Conservation (phyloP, 2,888 invertebrate genomes). For the Tipula confusa region DNA sequence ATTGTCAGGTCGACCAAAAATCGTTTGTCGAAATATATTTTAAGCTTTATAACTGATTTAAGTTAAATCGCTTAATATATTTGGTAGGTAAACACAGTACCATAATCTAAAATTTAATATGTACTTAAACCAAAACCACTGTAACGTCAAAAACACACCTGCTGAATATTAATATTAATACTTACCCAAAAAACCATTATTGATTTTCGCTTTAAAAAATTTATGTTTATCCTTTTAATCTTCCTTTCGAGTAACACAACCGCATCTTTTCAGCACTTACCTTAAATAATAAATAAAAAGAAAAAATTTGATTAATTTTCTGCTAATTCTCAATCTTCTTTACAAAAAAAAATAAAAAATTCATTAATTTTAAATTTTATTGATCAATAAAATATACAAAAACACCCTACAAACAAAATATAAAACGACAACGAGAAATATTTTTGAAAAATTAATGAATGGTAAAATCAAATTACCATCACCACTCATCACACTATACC, state of each 20-base stretch:
- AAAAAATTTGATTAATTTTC: conserved; percentile 3
- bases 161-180: not conserved
- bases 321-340: not conserved
- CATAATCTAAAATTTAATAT: too few relatives aligned
- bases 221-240: not conserved
- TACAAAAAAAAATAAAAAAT: not conserved
- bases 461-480: conserved; percentile 12
- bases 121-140: too few relatives aligned
- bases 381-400: not conserved
- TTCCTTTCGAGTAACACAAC: not conserved
- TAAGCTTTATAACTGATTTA: too few relatives aligned
- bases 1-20: too few relatives aligned
- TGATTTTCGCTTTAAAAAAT: too few relatives aligned
- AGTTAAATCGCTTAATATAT: too few relatives aligned
- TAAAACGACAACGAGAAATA: not conserved
- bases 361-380: conserved; percentile 25
- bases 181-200: not conserved
- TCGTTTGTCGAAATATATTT: too few relatives aligned
- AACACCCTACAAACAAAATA: not conserved
- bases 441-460: not conserved
- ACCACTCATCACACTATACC: not conserved
- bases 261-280: not conserved
- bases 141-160: not conserved
- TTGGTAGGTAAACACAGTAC: too few relatives aligned
- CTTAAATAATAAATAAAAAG: not conserved